Base-by-base conservation (phyloP, 2,797 vertebrate species). In the Myotis vivesi region DNA sequence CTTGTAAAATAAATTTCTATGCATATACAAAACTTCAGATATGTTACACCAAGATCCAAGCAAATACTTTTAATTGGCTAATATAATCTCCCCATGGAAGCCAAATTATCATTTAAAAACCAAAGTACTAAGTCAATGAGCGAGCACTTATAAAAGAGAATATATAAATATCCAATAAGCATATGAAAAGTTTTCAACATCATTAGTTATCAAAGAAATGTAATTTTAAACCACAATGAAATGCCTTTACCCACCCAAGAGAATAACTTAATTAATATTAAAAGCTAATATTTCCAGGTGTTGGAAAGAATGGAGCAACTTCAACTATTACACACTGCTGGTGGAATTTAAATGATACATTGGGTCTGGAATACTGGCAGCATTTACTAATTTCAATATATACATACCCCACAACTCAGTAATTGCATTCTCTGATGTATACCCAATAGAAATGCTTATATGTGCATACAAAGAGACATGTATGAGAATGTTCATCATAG, bases 151-250 rank as follows among this genome's bases (percentile, higher is more conserved):
- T 92, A 19, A 83, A 94, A 90, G 33, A 93, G 23, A 81, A 19
- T 76, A 66, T 76, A 1, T 49, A 86, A 92, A 92, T 76, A 94
- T 30, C n/a, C n/a, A 83, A 51, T 81, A 92, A 91, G 8, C 80
- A 91, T 66, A 64, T 76, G 55, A 75, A 85, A 93, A 79, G 2
- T 0, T 73, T 94, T 86, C 62, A 79, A 36, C 10, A 64, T 69
- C 16, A 55, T 87, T 77, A 91, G 46, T 75, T 49, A 86, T 68
- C 55, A 87, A 96, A 95, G 59, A 95, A 89, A 94, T 83, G 28
- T 16, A 83, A 83, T 88, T 79, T 91, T 94, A 81, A 89, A 28
- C 41, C 53, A 73, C 38, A 79, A 25, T 84, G 53, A 92, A 95
- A 94, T 92, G 25, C 2, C 15, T 93, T 92, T 87, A 77, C 22